These are phyloP conservation scores for Ianthella basta DNA, from an alignment of 37 sponge, comb jelly and placozoan species.

Conservation along the genomic window DNA sequence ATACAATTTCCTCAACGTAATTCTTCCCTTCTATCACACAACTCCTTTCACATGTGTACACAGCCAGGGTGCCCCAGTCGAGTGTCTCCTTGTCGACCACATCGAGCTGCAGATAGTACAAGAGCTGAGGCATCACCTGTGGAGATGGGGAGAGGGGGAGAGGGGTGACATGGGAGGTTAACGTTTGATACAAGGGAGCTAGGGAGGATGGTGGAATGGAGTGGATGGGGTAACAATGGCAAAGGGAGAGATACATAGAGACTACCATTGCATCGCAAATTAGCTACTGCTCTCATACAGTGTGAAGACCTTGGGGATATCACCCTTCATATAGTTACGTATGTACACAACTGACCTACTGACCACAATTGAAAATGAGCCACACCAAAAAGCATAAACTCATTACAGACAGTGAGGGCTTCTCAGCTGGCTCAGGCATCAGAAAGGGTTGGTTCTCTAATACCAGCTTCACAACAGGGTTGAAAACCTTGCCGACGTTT, in stretches of 20 bases:
- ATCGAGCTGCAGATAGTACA: conserved; percentile 81
- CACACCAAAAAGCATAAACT: not conserved
- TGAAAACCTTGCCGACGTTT: too few relatives aligned
- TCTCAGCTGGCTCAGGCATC: too few relatives aligned
- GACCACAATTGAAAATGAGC: too few relatives aligned
- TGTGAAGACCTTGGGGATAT: too few relatives aligned
- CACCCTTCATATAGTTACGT: too few relatives aligned
- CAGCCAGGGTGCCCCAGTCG: conserved; percentile 88
- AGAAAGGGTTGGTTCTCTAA: too few relatives aligned
- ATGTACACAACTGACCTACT: too few relatives aligned
- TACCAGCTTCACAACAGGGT: too few relatives aligned
- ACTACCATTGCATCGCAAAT: too few relatives aligned
- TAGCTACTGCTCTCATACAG: too few relatives aligned
- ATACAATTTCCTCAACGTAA: conserved; percentile 67
- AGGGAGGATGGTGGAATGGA: not conserved
- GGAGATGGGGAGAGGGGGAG: not conserved
- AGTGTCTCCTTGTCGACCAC: conserved; percentile 33
- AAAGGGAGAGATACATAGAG: too few relatives aligned
- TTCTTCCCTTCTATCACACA: conserved; percentile 43
- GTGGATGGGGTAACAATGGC: not conserved
- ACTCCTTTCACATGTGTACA: conserved; percentile 72
- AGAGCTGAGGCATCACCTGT: conserved; percentile 88
- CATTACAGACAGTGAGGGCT: not conserved
- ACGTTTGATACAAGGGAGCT: not conserved
- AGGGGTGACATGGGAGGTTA: not conserved